These are phyloP conservation scores for Listronotus oregonensis DNA, from an alignment of 1,140 invertebrate genomes.

Conservation along the genomic window DNA sequence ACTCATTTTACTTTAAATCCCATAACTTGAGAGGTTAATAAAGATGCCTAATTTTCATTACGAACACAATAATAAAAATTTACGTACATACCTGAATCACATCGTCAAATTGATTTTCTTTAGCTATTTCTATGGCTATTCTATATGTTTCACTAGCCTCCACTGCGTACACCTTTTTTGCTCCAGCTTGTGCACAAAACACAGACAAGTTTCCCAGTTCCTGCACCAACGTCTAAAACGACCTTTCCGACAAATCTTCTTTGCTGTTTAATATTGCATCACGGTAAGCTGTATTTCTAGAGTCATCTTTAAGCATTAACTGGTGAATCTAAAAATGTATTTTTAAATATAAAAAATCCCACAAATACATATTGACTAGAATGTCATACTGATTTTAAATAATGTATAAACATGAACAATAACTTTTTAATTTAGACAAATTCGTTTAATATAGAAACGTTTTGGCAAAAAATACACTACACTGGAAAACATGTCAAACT, in stretches of 20 bases:
- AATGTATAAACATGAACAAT: too few relatives aligned
- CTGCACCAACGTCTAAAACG: constrained; percentile 95
- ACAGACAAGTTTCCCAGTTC: constrained; percentile 95
- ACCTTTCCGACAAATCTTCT: constrained; percentile 70
- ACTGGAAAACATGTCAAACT: too few relatives aligned
- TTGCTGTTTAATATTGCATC: constrained; percentile 81
- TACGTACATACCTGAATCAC: constrained; percentile 61
- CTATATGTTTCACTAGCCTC: constrained; percentile 90
- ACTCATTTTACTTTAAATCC: too few relatives aligned
- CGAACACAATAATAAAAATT: too few relatives aligned
- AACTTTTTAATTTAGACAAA: too few relatives aligned
- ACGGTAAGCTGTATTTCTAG: constrained; percentile 81
- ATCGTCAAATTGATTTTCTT: constrained; percentile 67
- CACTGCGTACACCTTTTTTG: constrained; percentile 89
- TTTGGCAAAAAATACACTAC: too few relatives aligned
- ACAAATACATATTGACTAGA: too few relatives aligned
- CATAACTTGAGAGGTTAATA: too few relatives aligned
- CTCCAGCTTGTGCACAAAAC: constrained; percentile 94
- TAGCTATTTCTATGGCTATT: constrained; percentile 83
- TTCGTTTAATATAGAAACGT: too few relatives aligned
- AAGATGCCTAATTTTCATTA: too few relatives aligned
- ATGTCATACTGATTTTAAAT: too few relatives aligned
- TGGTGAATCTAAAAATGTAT: constrained; percentile 69
- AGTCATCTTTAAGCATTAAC: constrained; percentile 79
- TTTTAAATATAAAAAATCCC: too few relatives aligned